These are phyloP conservation scores for Syngnathus floridae DNA, from an alignment of 2,113 vertebrate species.

Conservation along the genomic window DNA sequence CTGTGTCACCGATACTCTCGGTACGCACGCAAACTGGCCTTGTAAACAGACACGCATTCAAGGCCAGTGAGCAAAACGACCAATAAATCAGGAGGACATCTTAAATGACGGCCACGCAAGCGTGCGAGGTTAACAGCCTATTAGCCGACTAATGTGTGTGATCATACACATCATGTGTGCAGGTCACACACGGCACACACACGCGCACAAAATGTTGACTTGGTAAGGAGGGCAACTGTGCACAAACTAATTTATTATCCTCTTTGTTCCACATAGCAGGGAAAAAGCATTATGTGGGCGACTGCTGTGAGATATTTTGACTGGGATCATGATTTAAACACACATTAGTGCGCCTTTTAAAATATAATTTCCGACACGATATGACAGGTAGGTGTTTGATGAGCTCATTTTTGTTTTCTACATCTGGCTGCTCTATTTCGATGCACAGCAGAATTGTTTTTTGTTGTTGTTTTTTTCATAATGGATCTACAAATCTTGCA, in stretches of 20 bases:
- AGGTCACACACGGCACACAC: background rate
- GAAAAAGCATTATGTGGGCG: background rate
- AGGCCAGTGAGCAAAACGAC: background rate
- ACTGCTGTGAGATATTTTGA: background rate
- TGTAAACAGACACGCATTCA: background rate
- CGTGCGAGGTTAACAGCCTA: slow-evolving; percentile 4
- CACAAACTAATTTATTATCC: background rate
- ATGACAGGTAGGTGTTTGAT: background rate
- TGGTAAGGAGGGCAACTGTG: background rate
- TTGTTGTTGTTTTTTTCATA: too few relatives aligned
- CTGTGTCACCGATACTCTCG: background rate
- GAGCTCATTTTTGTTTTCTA: background rate
- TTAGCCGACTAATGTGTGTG: background rate
- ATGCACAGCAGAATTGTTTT: background rate
- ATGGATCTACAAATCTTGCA: too few relatives aligned
- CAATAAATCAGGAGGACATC: background rate
- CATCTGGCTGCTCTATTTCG: too few relatives aligned
- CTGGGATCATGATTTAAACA: background rate
- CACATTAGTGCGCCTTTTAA: background rate
- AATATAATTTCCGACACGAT: background rate
- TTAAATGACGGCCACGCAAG: background rate
- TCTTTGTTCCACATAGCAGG: background rate
- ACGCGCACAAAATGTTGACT: background rate
- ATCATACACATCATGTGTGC: background rate
- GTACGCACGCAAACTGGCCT: too few relatives aligned